These are phyloP conservation scores for Heloderma charlesbogerti DNA, from an alignment of 2,113 vertebrate species.

Conservation along the genomic window DNA sequence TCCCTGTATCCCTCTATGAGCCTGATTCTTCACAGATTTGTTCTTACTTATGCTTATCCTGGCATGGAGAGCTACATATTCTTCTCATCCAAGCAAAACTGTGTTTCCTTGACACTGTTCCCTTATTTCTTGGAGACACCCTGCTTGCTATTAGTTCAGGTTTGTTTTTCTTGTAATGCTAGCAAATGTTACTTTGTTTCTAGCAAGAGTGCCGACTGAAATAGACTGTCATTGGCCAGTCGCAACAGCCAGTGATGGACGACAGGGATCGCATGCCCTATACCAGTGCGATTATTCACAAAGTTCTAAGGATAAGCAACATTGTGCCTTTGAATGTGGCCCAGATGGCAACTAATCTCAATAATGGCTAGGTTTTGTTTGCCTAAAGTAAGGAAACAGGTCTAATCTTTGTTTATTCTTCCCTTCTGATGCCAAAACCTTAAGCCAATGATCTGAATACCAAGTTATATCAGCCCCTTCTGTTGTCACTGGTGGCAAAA, in stretches of 20 bases:
- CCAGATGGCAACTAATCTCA: constrained; percentile 61
- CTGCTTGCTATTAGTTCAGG: neutral
- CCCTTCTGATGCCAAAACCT: no score
- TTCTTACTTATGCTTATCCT: no score
- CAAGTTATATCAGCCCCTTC: neutral
- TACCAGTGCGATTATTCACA: constrained; percentile 86
- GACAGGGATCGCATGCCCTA: constrained; percentile 82
- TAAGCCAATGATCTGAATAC: neutral
- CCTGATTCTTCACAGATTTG: no score
- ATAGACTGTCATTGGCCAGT: constrained; percentile 77
- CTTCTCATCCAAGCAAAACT: neutral
- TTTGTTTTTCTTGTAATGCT: neutral
- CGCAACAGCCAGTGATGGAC: constrained; percentile 70
- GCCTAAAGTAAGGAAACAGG: constrained; percentile 77
- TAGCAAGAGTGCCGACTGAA: constrained; percentile 80
- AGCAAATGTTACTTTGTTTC: neutral
- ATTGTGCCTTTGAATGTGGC: constrained; percentile 80
- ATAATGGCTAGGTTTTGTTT: constrained; percentile 77
- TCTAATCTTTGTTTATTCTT: neutral
- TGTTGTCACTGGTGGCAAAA: neutral
- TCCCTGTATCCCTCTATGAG: no score
- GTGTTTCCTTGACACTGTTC: no score
- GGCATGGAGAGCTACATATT: neutral
- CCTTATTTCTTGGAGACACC: neutral
- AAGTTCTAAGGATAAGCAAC: constrained; percentile 85